Evolutionary conservation across 2,113 vertebrate species (phyloP), one percentile per base, ranked within the genome.

Genomic region (Nothobranchius furzeri): DNA sequence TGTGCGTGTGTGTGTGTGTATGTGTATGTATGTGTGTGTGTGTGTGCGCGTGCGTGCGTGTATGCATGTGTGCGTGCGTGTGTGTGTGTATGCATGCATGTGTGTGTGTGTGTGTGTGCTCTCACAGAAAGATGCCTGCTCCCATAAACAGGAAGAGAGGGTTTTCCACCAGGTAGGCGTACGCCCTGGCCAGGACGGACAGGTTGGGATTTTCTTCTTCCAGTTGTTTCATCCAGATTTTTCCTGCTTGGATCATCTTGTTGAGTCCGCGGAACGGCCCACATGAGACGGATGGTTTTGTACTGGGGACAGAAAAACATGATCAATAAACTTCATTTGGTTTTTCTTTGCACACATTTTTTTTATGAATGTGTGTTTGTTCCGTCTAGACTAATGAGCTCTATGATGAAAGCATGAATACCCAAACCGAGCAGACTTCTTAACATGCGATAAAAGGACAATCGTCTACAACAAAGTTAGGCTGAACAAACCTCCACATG

Each of bases 71-170:
- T 30, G 30, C 2, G 30, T 20, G 20, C 20, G 30, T 30, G 30
- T 2, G 30, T 2, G 30, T 30, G 30, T 30, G 30, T 30, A 4
- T 30, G 30, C 20, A 20, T 20, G 20, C 20, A 1, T 20, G 10
- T 15, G 6, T 50, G 10, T 12, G 6, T 13, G 45, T 30, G 49
- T 13, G 50, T 46, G 55, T 11, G 12, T 1, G 1, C 0, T 14
- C 97, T 96, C 87, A 99, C 97, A 98, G 72, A 82, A 98, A 87
- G 70, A 93, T 64, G 17, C 81, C 86, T 0, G 95, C 93, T 2
- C 73, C 7, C 5, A 95, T 57, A 80, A 98, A 96, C n/a, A 95
- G 65, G 82, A 96, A 92, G 69, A 93, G 60, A 0, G 94, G 91
- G 10, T 95, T 94, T 73, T 97, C 95, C 90, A 99, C 76, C 54